A percentile compares a stretch with the other conserved stretches of the same genome.
Evolutionary conservation across 2,797 vertebrate species (phyloP).

Genomic region (Otolemur crassicaudatus): DNA sequence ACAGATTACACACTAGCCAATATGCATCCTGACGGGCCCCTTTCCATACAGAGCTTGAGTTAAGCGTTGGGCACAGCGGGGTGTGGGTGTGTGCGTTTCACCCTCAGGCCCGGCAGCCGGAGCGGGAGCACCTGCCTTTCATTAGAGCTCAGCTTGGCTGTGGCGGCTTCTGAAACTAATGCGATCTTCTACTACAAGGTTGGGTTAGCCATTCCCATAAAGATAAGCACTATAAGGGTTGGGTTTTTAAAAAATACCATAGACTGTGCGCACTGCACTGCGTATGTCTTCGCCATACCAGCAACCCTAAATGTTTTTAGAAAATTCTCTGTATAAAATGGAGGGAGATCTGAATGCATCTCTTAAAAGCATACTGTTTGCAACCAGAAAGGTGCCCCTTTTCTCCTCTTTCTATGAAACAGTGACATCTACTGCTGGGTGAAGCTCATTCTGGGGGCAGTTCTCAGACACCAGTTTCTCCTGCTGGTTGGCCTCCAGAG

Average conservation of each 20-base stretch:
- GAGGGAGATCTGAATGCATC: not conserved
- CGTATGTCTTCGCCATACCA: not conserved
- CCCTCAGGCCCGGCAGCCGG: not conserved
- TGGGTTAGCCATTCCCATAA: not conserved
- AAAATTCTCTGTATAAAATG: conserved; percentile 23
- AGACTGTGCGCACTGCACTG: not conserved
- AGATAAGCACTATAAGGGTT: not conserved
- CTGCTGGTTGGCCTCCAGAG: not conserved
- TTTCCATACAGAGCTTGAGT: not conserved
- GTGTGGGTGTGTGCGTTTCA: not conserved
- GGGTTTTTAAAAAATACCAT: not conserved
- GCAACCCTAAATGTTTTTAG: conserved; percentile 35
- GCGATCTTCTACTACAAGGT: not conserved
- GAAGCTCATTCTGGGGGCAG: not conserved
- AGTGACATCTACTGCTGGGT: conserved; percentile 87
- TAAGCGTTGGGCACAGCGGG: not conserved
- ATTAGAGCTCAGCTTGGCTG: not conserved
- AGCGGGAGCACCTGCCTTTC: not conserved
- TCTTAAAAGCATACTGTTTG: not conserved
- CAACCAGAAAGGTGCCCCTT: conserved; percentile 50
- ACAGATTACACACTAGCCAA: not conserved
- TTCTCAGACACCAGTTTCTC: not conserved
- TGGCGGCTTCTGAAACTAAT: not conserved
- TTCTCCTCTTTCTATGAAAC: conserved; percentile 83
- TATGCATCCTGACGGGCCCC: not conserved